Conservation (phyloP, 1,140 invertebrate species). For the Danaus plexippus region DNA sequence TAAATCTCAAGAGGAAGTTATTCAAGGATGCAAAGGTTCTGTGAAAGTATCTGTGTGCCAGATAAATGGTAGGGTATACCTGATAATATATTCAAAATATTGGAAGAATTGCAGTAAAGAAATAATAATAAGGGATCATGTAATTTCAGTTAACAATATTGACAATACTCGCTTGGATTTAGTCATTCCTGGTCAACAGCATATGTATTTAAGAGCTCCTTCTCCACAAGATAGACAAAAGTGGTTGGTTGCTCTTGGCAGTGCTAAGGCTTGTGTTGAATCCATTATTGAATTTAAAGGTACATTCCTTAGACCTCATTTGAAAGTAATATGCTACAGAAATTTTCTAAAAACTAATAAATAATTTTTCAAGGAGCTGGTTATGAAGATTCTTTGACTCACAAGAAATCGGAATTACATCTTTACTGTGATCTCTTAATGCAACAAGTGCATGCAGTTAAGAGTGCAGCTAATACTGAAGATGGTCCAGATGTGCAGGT, state of each 20-base stretch:
- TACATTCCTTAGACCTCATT: slow-evolving; percentile 15
- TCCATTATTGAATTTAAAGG: slow-evolving; percentile 49
- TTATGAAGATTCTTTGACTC: slow-evolving; percentile 66
- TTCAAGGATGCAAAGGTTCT: slow-evolving; percentile 87
- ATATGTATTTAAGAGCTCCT: slow-evolving; percentile 84
- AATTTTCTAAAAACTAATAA: neutral
- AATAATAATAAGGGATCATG: slow-evolving; percentile 10
- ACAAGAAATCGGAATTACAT: slow-evolving; percentile 84
- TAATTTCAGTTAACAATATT: slow-evolving; percentile 77
- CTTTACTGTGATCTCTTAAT: slow-evolving; percentile 87
- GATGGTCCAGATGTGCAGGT: slow-evolving; percentile 76
- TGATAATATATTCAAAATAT: slow-evolving; percentile 7
- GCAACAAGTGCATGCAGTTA: slow-evolving; percentile 87
- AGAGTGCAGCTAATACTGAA: slow-evolving; percentile 75
- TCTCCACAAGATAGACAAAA: slow-evolving; percentile 83
- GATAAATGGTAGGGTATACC: slow-evolving; percentile 76
- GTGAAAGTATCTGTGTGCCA: slow-evolving; percentile 87
- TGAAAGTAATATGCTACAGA: neutral
- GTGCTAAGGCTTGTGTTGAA: slow-evolving; percentile 82
- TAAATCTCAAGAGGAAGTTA: slow-evolving; percentile 86
- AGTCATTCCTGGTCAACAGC: slow-evolving; percentile 86
- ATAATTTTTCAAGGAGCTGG: slow-evolving; percentile 28
- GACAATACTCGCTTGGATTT: slow-evolving; percentile 82
- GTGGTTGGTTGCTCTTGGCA: slow-evolving; percentile 86
- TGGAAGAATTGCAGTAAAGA: slow-evolving; percentile 1